Conservation (phyloP, 2,888 invertebrate species). For the Digitonthophagus gazella region DNA sequence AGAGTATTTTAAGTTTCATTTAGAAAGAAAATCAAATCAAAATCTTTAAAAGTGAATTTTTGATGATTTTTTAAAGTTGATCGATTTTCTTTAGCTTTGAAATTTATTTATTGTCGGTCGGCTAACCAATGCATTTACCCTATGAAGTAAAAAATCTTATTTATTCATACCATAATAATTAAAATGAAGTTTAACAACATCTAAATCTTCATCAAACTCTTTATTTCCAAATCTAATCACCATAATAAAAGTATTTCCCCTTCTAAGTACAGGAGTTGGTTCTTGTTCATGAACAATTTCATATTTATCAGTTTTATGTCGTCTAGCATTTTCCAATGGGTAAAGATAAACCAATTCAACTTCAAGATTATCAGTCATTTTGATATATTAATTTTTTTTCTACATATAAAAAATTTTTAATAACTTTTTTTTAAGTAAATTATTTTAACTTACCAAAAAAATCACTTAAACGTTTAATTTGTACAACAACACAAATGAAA, state of each 20-base stretch:
- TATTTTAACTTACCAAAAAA: neutral
- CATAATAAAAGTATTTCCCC: slow-evolving; percentile 71
- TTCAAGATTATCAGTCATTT: slow-evolving; percentile 52
- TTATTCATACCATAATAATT: slow-evolving; percentile 57
- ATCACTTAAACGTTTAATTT: neutral
- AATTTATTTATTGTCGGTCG: too few species aligned
- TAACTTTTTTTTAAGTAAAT: too few species aligned
- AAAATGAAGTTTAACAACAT: slow-evolving; percentile 67
- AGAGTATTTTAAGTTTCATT: too few species aligned
- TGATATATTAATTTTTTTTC: slow-evolving; percentile 9
- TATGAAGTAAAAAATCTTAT: neutral
- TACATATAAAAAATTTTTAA: too few species aligned
- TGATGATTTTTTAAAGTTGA: too few species aligned
- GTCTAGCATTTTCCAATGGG: slow-evolving; percentile 65
- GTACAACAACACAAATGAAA: neutral
- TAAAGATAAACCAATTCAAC: slow-evolving; percentile 65
- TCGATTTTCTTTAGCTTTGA: too few species aligned
- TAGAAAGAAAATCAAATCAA: too few species aligned
- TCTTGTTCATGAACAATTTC: slow-evolving; percentile 64
- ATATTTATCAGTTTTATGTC: slow-evolving; percentile 68
- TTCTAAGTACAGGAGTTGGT: slow-evolving; percentile 64
- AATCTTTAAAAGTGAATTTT: too few species aligned
- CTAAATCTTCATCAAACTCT: slow-evolving; percentile 59
- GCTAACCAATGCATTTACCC: neutral
- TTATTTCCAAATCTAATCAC: slow-evolving; percentile 63